phyloP scores from a whole-genome alignment of 2,888 invertebrate genomes.

The Andrena haemorrhoa region DNA sequence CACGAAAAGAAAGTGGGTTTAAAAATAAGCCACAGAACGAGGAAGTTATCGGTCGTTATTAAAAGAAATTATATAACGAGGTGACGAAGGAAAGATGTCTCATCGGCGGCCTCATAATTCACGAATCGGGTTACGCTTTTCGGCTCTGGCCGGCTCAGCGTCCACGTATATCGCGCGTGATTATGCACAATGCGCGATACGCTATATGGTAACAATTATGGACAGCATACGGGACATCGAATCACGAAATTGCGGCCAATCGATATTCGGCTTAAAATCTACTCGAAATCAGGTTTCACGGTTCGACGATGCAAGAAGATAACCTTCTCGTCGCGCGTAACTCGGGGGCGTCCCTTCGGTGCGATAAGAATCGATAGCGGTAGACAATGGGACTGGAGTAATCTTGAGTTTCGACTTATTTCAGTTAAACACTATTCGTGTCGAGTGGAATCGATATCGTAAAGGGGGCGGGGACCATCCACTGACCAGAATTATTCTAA shows the following conservation, averaged over 20 bases:
- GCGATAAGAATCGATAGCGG: neutral
- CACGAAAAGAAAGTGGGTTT: neutral
- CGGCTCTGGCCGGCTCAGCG: neutral
- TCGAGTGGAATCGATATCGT: constrained; percentile 8
- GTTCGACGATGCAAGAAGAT: neutral
- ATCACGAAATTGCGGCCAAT: constrained; percentile 31
- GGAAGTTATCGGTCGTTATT: constrained; percentile 32
- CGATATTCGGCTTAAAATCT: constrained; percentile 37
- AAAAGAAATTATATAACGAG: constrained; percentile 26
- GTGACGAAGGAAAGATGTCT: constrained; percentile 8
- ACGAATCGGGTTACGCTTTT: constrained; percentile 27
- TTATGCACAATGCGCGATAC: constrained; percentile 29
- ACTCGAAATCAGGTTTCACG: neutral
- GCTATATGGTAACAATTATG: constrained; percentile 40
- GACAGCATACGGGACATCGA: constrained; percentile 14
- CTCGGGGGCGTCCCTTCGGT: neutral
- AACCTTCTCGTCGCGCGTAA: neutral
- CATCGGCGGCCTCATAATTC: constrained; percentile 21
- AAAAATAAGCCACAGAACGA: constrained; percentile 12
- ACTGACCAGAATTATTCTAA: constrained; percentile 19
- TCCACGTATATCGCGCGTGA: constrained; percentile 11
- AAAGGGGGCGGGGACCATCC: neutral
- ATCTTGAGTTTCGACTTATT: constrained; percentile 3
- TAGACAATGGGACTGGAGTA: neutral
- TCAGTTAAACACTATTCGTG: constrained; percentile 4